Conservation (phyloP, 2,113 vertebrate genomes). For the Chaetura pelagica region DNA sequence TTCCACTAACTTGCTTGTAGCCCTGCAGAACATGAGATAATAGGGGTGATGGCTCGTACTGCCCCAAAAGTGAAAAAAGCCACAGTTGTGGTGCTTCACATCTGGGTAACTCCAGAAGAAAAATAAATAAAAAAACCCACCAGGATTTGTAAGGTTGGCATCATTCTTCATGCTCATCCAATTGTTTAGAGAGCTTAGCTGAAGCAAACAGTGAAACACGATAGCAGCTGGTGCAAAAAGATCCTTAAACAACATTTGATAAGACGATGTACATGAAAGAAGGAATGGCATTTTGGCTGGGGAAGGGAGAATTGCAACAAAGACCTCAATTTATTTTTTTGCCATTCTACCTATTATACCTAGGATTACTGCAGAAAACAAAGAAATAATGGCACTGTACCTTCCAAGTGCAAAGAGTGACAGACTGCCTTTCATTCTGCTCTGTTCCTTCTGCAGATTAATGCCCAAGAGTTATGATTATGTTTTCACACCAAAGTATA, state of each 20-base stretch:
- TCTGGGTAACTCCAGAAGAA: accelerated
- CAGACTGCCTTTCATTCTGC: slow-evolving; percentile 55
- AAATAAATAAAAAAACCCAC: slow-evolving; percentile 22
- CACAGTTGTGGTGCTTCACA: accelerated
- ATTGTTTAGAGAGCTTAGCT: slow-evolving; percentile 29
- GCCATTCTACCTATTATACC: slow-evolving; percentile 25
- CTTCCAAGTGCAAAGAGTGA: slow-evolving; percentile 60
- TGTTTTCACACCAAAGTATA: slow-evolving; percentile 30
- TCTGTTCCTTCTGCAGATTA: slow-evolving; percentile 39
- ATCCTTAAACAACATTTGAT: slow-evolving; percentile 34
- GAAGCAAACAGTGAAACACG: slow-evolving; percentile 28
- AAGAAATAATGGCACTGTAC: slow-evolving; percentile 46
- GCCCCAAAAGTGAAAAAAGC: background rate
- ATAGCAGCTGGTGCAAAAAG: slow-evolving; percentile 39
- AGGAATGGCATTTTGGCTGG: slow-evolving; percentile 12
- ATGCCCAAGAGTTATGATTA: slow-evolving; percentile 30
- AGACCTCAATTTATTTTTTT: slow-evolving; percentile 46
- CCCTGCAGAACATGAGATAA: background rate
- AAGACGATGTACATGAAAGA: background rate
- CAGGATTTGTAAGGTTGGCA: slow-evolving; percentile 12
- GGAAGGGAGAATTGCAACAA: slow-evolving; percentile 7
- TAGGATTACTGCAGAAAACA: slow-evolving; percentile 48
- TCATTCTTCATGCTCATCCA: background rate
- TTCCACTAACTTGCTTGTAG: background rate
- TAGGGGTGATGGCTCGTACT: background rate